phyloP scores from a whole-genome alignment of 2,888 invertebrate species.

The Crematogaster levior region DNA sequence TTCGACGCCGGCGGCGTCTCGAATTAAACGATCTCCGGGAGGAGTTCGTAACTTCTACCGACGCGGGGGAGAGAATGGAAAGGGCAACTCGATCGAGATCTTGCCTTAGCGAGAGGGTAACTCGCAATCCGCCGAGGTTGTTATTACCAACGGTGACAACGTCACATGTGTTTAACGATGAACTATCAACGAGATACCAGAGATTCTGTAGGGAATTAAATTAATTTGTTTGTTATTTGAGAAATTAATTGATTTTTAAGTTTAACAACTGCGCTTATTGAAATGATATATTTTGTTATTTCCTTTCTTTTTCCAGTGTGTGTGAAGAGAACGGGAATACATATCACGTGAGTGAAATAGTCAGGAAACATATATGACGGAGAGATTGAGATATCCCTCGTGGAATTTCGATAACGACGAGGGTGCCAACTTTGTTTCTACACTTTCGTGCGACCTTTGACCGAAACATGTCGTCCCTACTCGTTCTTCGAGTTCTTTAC shows the following conservation, averaged over 20 bases:
- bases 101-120: constrained; percentile 7
- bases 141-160: constrained; percentile 19
- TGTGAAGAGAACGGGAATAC: neutral
- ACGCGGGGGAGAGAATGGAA: neutral
- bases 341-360: constrained; percentile 19
- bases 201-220: neutral
- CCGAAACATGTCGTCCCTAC: constrained; percentile 12
- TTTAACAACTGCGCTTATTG: neutral
- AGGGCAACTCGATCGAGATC: constrained; percentile 32
- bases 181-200: neutral
- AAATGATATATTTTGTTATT: neutral
- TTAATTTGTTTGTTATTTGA: neutral
- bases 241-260: neutral
- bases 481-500: neutral
- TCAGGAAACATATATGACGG: neutral
- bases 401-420: constrained; percentile 33
- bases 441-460: constrained; percentile 28
- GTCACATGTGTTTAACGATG: constrained; percentile 18
- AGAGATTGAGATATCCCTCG: constrained; percentile 22
- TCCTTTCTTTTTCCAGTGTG: neutral
- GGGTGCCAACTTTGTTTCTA: constrained; percentile 39
- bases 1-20: constrained; percentile 38
- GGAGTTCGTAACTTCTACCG: constrained; percentile 43
- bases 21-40: constrained; percentile 64
- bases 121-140: neutral